Conservation (phyloP, 2,113 vertebrate genomes). For the Zeus faber region DNA sequence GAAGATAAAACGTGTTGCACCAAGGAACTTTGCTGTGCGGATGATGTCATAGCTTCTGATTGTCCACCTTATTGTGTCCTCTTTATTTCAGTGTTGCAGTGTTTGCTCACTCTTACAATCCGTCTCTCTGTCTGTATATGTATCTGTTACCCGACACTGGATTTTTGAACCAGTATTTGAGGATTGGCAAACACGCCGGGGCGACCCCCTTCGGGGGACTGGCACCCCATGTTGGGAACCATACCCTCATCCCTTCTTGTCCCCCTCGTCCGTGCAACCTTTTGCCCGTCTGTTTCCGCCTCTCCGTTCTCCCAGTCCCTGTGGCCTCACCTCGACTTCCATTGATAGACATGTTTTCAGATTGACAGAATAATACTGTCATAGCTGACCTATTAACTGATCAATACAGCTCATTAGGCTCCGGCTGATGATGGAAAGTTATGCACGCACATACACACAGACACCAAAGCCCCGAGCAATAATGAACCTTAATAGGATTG, state of each 20-base stretch:
- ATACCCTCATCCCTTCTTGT: too few species aligned
- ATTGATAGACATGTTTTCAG: constrained; percentile 22
- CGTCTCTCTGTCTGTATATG: too few species aligned
- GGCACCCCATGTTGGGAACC: too few species aligned
- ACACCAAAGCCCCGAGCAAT: background rate
- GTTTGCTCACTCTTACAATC: too few species aligned
- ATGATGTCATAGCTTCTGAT: background rate
- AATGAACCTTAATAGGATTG: constrained; percentile 16
- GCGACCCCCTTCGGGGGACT: too few species aligned
- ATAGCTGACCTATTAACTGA: constrained; percentile 38
- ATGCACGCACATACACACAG: constrained; percentile 1
- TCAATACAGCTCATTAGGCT: constrained; percentile 41
- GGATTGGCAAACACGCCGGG: too few species aligned
- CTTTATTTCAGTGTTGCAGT: constrained; percentile 6
- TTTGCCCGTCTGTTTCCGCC: too few species aligned
- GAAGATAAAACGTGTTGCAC: constrained; percentile 27
- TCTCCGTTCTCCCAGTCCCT: too few species aligned
- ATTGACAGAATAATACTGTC: constrained; percentile 38
- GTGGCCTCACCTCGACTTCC: too few species aligned
- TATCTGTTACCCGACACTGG: too few species aligned
- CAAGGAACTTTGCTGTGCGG: background rate
- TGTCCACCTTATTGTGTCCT: background rate
- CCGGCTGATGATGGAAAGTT: constrained; percentile 6
- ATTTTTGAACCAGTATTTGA: too few species aligned
- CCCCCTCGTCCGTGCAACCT: too few species aligned